Percentiles rank a stretch among this genome's conserved stretches.
phyloP scores from a whole-genome alignment of 2,797 vertebrate species.

The Hoplostethus mediterraneus region DNA sequence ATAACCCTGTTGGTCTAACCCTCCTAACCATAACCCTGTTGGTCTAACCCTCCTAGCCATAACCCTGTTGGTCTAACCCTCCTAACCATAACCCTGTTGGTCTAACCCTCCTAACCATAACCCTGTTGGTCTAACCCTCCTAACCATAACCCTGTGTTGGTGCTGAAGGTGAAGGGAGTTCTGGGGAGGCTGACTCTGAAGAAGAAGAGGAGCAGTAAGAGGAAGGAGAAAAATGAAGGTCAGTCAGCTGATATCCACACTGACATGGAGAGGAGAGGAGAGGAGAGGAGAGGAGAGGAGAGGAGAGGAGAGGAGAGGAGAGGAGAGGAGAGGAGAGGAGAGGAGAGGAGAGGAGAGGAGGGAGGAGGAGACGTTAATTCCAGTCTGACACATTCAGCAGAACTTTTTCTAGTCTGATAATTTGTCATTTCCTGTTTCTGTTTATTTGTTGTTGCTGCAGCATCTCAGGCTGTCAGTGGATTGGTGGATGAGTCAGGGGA shows the following conservation, averaged over 20 bases:
- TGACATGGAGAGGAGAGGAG: background rate
- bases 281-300: background rate
- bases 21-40: background rate
- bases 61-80: constrained; percentile 4
- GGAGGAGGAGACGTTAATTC: background rate
- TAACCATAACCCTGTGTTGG: background rate
- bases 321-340: background rate
- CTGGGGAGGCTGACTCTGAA: constrained; percentile 85
- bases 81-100: background rate
- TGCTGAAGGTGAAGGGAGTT: constrained; percentile 75
- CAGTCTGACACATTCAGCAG: no score
- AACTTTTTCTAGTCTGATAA: background rate
- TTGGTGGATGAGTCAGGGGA: constrained; percentile 74
- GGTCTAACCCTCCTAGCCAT: no score
- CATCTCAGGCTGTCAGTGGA: constrained; percentile 36
- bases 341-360: background rate
- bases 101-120: no score
- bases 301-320: background rate
- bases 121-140: constrained; percentile 3
- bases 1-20: constrained; percentile 1
- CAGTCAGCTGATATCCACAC: background rate
- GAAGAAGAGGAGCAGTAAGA: constrained; percentile 90
- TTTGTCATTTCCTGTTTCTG: background rate
- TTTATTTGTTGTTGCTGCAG: constrained; percentile 42
- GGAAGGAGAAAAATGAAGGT: constrained; percentile 74